Conservation (phyloP, 2,888 invertebrate genomes). For the Sarcophaga variegata region DNA sequence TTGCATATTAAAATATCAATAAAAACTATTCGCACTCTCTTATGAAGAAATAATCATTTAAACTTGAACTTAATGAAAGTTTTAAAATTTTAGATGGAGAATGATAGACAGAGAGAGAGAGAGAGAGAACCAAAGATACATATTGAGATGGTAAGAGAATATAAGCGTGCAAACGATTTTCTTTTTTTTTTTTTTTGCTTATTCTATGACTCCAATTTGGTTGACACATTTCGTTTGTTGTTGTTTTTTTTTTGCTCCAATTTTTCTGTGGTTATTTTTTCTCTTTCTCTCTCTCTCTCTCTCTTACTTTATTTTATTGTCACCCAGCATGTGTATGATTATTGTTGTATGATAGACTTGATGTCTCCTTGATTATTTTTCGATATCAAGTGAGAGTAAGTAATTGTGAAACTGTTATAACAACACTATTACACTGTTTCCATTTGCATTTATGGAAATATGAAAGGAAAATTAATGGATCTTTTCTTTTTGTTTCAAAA, state of each 20-base stretch:
- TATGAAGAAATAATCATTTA: constrained; percentile 26
- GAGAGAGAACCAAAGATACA: too few species aligned
- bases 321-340: constrained; percentile 21
- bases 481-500: too few species aligned
- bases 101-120: neutral
- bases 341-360: constrained; percentile 42
- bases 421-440: constrained; percentile 37
- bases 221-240: constrained; percentile 7
- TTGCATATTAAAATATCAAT: neutral
- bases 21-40: neutral
- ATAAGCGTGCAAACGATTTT: neutral
- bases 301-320: neutral
- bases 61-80: constrained; percentile 27
- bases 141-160: too few species aligned
- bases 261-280: neutral
- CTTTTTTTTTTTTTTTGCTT: constrained; percentile 10
- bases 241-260: neutral
- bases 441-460: neutral
- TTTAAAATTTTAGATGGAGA: neutral
- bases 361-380: constrained; percentile 61
- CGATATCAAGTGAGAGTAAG: constrained; percentile 12
- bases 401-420: constrained; percentile 31
- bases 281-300: neutral
- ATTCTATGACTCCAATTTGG: constrained; percentile 16
- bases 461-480: too few species aligned